Base-by-base conservation (phyloP, 64 coral and sea anemone genomes). In the Dendrophyllia cribrosa region DNA sequence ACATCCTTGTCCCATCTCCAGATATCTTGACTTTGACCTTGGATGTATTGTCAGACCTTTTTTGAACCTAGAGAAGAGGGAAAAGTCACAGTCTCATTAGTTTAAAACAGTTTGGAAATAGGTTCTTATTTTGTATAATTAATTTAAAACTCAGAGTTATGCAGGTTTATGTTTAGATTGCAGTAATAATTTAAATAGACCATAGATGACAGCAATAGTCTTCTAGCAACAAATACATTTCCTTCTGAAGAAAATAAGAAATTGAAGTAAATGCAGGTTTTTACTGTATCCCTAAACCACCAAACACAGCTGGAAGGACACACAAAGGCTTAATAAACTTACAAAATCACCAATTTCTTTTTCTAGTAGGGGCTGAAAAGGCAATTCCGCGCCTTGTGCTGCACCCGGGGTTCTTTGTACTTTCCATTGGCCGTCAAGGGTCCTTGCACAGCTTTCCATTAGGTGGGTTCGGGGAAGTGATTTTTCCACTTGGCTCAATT, bases 1-100 rank as follows among this genome's bases (percentile, higher is more conserved):
- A 86, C 82, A 86, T 86, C 82, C 82, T 16, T 21, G 82, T 60
- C 10, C 82, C 82, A 70, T 86, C 64, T 13, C 82, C 82, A 8
- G 77, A 81, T 17, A 81, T 59, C 23, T 81, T 81, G 4, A 81
- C 77, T 55, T 19, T 81, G 14, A 60, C 51, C 10, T 55, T 82
- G 43, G 15, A 25, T 60, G 43, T 52, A 61, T n/a, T n/a, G n/a
- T n/a, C n/a, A 43, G 53, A 61, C 43, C 52, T 21, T 43, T 24
- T 11, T 82, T 82, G 66, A n/a, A n/a, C n/a, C n/a, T n/a, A n/a
- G n/a, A n/a, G n/a, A n/a, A n/a, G n/a, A n/a, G n/a, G n/a, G n/a
- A n/a, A n/a, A n/a, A n/a, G n/a, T n/a, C n/a, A n/a, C n/a, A n/a
- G n/a, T n/a, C n/a, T n/a, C n/a, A n/a, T n/a, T n/a, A n/a, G n/a